Evolutionary conservation across 2,888 invertebrate species (phyloP), one percentile per base, ranked within the genome.

Genomic region (Dioctria rufipes): DNA sequence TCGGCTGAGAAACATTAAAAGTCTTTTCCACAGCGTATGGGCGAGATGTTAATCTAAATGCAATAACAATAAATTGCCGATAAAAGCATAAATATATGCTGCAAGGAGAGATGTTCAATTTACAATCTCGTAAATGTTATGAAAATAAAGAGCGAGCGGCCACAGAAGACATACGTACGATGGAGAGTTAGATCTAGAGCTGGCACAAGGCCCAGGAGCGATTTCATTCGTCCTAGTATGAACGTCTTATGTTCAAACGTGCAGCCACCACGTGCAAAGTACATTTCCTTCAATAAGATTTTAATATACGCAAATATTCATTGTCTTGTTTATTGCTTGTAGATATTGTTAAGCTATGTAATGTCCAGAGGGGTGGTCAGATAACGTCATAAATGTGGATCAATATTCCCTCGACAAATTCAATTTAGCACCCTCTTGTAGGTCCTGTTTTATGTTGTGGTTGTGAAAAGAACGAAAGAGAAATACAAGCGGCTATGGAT

Each of bases 61-160:
- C 73, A 73, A 73, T 73, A 73, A 73, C 42, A 73, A 73, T 73
- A 73, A 73, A 73, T 54, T 42, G 43, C 51, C 58, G 51, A 73
- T 61, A 61, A 54, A 54, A 39, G 61, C 37, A 61, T 39, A 61
- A 73, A 54, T 58, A 73, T 25, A 9, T 25, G 54, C 37, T 43
- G 5, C 40, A 58, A 37, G 58, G 42, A 25, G 25, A 25, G 13
- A 73, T 58, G 73, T 60, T 43, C 73, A 73, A 42, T 73, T 73
- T 58, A 73, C 58, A 40, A 40, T 51, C 73, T 73, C 58, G 73
- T 73, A 42, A 73, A 73, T 73, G 73, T 73, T 73, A 13, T 8
- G 13, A 60, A 73, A 73, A 73, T 73, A 73, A 60, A 73, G 58
- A 60, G 58, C 73, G 40, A 39, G 58, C 73, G 40, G 54, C 40